Base-by-base conservation (phyloP, 2,888 invertebrate species). In the Myopa testacea region DNA sequence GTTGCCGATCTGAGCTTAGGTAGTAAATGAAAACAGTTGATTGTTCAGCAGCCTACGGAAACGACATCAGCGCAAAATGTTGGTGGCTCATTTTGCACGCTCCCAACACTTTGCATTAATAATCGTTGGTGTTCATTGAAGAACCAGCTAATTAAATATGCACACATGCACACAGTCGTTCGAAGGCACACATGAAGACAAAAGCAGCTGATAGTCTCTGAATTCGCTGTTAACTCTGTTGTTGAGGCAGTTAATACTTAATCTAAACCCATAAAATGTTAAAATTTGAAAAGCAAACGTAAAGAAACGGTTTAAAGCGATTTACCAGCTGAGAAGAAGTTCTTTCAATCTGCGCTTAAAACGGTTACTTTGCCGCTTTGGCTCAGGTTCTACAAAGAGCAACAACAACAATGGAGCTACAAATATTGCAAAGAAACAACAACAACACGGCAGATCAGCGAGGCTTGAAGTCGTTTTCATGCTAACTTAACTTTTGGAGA, bases 401-500 rank as follows among this genome's bases (percentile, higher is more conserved):
- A 73, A 62, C 69, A 65, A 38, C 34, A 58, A n/a, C 12, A 14
- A 73, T 26, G 76, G 40, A 58, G 52, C 16, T 65, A 52, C 3
- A 52, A 65, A 65, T 40, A 60, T 34, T 14, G 50, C 50, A 45
- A 40, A 63, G 77, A 79, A 77, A 65, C 69, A 67, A 78, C 68
- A 14, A 62, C 34, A 71, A 72, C 75, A 79, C 52, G 55, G 73
- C 81, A 81, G 81, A 80, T 78, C 81, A 82, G 60, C 81, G 75
- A 80, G 80, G 82, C 82, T 75, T 80, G 79, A 83, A 81, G 80
- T 77, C 62, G 70, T 52, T 76, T 77, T 68, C 34, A 70, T 72
- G 70, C 79, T 76, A 75, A 37, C 69, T 69, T 69, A 67, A 19
- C 14, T n/a, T 60, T 78, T 76, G 75, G 50, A 77, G 65, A 78